Base-by-base conservation (phyloP, 2,888 invertebrate species). In the Apamea anceps region DNA sequence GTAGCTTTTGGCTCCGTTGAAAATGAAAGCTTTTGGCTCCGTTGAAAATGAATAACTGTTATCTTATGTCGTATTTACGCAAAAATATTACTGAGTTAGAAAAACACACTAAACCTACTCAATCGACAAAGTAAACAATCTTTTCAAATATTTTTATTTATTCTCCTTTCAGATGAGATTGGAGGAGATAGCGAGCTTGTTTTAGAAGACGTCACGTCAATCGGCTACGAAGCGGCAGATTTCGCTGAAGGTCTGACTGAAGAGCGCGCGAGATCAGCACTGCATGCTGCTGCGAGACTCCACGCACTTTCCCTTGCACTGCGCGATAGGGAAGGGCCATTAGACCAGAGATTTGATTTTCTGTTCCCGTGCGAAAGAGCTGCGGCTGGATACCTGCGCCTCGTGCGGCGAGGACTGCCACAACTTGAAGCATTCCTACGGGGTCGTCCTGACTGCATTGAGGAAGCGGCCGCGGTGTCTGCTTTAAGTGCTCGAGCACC, bases 321-420 rank as follows among this genome's bases (percentile, higher is more conserved):
- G 25, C 93, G 96, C 1, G 96, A 97, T 73, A 93, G 95, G 86
- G 96, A 96, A 90, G 97, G 97, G 12, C 96, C 97, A 15, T 92
- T 97, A 18, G 96, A 97, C 76, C 96, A 95, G 81, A 93, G 95
- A 88, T 97, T 97, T 82, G 96, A 97, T 85, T 98, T 98, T 92
- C 96, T 98, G 28, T 98, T 98, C 90, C 98, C 98, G 89, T 98
- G 98, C 62, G 98, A 98, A 66, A 97, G 98, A 91, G 98, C 98
- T 0, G 98, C 98, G 0, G 98, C 98, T 87, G 98, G 98, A 8
- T 98, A 98, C 91, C 98, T 98, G 85, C 98, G 98, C 81, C 96
- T 98, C 48, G 98, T 98, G 7, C 98, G 98, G 91, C 97, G 98
- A 80, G 98, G 98, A 2, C 95, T 98, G 37, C 98, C 98, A 0